These are phyloP conservation scores for Belgica antarctica DNA, from an alignment of 2,888 invertebrate genomes.

Conservation along the genomic window DNA sequence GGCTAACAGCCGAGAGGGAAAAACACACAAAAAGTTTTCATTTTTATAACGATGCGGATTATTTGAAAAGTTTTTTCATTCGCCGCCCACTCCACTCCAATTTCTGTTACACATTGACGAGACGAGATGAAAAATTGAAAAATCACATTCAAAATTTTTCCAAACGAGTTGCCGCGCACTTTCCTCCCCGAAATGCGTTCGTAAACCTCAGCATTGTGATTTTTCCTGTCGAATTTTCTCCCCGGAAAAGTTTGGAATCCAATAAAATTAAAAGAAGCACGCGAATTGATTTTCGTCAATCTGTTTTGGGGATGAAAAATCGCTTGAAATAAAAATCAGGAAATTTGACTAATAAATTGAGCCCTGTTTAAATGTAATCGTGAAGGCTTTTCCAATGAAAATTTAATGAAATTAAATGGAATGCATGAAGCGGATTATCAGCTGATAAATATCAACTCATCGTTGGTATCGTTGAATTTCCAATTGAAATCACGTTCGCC, in stretches of 20 bases:
- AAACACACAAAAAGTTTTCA: conserved; percentile 31
- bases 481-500: conserved; percentile 43
- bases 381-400: not conserved
- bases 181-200: not conserved
- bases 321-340: conserved; percentile 6
- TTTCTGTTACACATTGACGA: not conserved
- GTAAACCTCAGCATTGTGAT: not conserved
- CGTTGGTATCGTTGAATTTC: conserved; percentile 34
- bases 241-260: not conserved
- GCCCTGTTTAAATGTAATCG: conserved; percentile 24
- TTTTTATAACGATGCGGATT: conserved; percentile 4
- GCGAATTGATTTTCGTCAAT: conserved; percentile 39
- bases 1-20: conserved; percentile 5
- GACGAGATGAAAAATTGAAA: conserved; percentile 16
- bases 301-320: not conserved
- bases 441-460: conserved; percentile 32
- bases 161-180: conserved; percentile 2
- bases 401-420: conserved; percentile 30
- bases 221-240: not conserved
- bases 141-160: conserved; percentile 23
- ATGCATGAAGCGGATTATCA: conserved; percentile 12
- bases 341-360: conserved; percentile 28
- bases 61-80: conserved; percentile 36
- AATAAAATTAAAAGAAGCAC: conserved; percentile 26
- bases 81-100: not conserved